Evolutionary conservation across 1,140 invertebrate species (phyloP).

Genomic region (Notospermus geniculatus): DNA sequence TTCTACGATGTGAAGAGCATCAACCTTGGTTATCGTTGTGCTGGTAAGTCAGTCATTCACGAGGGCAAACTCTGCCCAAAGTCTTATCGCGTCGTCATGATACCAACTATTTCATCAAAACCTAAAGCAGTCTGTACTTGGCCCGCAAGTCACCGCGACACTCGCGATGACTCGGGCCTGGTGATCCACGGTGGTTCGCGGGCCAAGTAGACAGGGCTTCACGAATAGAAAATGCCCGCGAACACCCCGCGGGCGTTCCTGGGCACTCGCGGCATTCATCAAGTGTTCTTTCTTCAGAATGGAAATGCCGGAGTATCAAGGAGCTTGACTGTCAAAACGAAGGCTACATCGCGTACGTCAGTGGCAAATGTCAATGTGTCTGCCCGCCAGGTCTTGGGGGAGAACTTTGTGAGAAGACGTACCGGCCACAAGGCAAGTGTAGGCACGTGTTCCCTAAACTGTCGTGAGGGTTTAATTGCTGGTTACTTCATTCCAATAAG

Average conservation of each 20-base stretch:
- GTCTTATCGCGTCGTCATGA: background rate
- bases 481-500: too few species aligned
- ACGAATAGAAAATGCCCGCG: background rate
- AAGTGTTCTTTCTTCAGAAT: background rate
- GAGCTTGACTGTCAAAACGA: background rate
- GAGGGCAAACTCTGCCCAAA: background rate
- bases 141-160: background rate
- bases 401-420: background rate
- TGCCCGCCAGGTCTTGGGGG: background rate
- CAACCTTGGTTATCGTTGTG: too few species aligned
- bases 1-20: too few species aligned
- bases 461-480: too few species aligned
- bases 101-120: background rate
- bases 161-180: background rate
- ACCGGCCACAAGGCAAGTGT: too few species aligned
- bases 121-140: background rate
- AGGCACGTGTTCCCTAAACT: too few species aligned
- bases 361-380: background rate
- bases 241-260: too few species aligned
- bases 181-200: too few species aligned
- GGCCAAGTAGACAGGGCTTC: background rate
- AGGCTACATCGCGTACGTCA: background rate
- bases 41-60: background rate
- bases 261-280: background rate
- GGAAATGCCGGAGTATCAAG: background rate